These are phyloP conservation scores for Drosophila ogumai DNA, from an alignment of 1,140 invertebrate genomes.

Conservation along the genomic window DNA sequence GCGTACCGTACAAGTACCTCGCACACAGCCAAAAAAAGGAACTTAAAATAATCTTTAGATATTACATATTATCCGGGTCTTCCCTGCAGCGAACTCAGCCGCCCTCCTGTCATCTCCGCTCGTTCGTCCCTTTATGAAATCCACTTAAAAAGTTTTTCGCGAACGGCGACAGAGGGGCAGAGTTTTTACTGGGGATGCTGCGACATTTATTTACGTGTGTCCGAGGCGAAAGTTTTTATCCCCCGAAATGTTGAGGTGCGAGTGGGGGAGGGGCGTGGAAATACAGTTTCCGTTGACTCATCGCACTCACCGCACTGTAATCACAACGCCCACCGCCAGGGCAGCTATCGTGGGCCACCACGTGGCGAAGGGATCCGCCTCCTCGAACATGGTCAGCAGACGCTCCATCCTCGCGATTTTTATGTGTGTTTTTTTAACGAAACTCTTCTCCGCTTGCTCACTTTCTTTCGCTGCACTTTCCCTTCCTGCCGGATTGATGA, in stretches of 20 bases:
- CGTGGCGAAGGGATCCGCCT: slow-evolving; percentile 83
- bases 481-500: slow-evolving; percentile 57
- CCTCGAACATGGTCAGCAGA: slow-evolving; percentile 74
- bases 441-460: slow-evolving; percentile 5
- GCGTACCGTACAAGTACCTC: background rate
- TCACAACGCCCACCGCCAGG: slow-evolving; percentile 72
- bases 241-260: slow-evolving; percentile 29
- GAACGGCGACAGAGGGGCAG: slow-evolving; percentile 37
- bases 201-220: slow-evolving; percentile 76
- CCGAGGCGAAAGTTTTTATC: slow-evolving; percentile 62
- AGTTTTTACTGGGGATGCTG: slow-evolving; percentile 51
- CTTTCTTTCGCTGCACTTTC: slow-evolving; percentile 28
- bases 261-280: background rate
- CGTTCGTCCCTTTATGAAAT: slow-evolving; percentile 59
- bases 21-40: slow-evolving; percentile 1
- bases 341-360: slow-evolving; percentile 84
- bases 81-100: slow-evolving; percentile 13
- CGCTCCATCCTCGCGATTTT: slow-evolving; percentile 52
- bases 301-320: slow-evolving; percentile 81
- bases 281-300: slow-evolving; percentile 58
- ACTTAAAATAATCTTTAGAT: slow-evolving; percentile 70
- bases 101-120: slow-evolving; percentile 5
- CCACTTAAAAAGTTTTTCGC: slow-evolving; percentile 78
- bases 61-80: slow-evolving; percentile 72
- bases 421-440: background rate